Evolutionary conservation across 2,113 vertebrate genomes (phyloP).

Genomic region (Odontophorus gujanensis): DNA sequence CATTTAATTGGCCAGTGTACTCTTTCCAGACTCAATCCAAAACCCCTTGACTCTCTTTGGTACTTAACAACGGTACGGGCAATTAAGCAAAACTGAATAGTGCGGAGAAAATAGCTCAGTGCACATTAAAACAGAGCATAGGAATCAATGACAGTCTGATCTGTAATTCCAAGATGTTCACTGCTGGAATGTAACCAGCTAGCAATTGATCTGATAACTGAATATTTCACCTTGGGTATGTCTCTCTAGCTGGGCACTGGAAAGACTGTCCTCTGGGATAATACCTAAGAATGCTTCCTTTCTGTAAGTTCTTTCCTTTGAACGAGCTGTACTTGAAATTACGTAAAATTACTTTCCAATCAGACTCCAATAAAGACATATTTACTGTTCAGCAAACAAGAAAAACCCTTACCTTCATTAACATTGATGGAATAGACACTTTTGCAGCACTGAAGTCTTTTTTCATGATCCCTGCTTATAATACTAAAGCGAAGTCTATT

Average conservation of each 20-base stretch:
- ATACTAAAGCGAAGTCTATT: neutral
- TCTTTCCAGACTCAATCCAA: neutral
- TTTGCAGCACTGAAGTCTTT: neutral
- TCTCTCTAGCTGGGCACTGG: neutral
- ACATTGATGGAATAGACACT: neutral
- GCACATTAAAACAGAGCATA: neutral
- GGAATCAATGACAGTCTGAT: neutral
- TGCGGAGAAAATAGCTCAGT: neutral
- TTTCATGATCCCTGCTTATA: neutral
- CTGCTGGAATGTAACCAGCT: neutral
- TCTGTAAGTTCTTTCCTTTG: neutral
- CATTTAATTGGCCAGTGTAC: neutral
- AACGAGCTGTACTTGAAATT: neutral
- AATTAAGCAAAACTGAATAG: conserved; percentile 12
- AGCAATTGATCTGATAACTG: neutral
- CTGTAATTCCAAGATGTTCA: neutral
- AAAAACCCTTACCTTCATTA: neutral
- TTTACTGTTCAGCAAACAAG: neutral
- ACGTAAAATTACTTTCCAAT: neutral
- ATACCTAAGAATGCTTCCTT: neutral
- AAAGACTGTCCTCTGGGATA: neutral
- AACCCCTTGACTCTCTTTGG: neutral
- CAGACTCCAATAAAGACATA: neutral
- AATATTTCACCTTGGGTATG: neutral
- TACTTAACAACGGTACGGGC: neutral